A percentile compares a stretch with the other conserved stretches of the same genome.
Evolutionary conservation across 2,113 vertebrate species (phyloP).

Genomic region (Heptranchias perlo): DNA sequence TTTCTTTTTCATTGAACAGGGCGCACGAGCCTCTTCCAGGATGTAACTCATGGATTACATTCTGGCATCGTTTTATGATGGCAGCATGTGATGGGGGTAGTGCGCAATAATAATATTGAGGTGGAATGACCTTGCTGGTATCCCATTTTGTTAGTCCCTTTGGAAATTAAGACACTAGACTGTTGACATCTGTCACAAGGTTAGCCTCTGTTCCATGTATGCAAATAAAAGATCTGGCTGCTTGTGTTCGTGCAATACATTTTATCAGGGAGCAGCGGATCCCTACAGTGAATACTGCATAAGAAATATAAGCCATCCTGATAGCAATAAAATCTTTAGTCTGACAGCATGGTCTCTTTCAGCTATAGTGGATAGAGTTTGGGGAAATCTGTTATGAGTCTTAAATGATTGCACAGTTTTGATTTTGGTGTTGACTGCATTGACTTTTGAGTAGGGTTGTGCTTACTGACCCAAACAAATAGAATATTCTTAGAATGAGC

Average conservation of each 20-base stretch:
- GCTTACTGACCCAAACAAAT: neutral
- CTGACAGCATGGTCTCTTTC: neutral
- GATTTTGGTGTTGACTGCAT: neutral
- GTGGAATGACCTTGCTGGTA: neutral
- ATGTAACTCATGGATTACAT: neutral
- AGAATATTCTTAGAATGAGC: neutral
- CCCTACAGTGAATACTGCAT: neutral
- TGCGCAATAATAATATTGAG: neutral
- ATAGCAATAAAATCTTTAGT: neutral
- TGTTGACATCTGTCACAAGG: slow-evolving; percentile 11
- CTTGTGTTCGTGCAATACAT: neutral
- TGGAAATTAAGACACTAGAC: neutral
- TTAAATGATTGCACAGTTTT: neutral
- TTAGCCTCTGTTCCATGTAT: neutral
- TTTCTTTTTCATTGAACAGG: neutral
- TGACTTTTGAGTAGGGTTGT: neutral
- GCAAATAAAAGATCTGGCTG: neutral
- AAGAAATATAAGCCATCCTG: neutral
- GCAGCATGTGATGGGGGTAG: neutral
- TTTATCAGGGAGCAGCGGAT: neutral
- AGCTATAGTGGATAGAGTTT: neutral
- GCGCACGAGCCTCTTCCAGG: neutral
- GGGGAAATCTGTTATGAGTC: neutral
- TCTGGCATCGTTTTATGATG: neutral
- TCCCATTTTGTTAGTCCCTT: slow-evolving; percentile 14